Base-by-base conservation (phyloP, 2,797 vertebrate genomes). In the Anguilla megastoma region DNA sequence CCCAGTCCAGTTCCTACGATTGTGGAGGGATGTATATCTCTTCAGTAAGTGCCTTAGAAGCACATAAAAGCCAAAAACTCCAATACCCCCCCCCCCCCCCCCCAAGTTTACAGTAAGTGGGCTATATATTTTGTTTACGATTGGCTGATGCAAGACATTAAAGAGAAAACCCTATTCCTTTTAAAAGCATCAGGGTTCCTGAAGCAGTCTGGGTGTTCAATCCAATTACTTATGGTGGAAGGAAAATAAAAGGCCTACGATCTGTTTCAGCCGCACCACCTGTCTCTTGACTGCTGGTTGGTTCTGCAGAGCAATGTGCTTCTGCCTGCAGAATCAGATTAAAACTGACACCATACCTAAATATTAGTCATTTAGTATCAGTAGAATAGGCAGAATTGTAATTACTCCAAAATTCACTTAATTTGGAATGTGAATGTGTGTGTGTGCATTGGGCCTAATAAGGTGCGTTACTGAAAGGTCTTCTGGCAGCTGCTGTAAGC, bases 41-140 rank as follows among this genome's bases (percentile, higher is more conserved):
- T 96, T 95, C 91, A 85, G 82, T 0, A 94, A 96, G 45, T 96
- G 96, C 95, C 90, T 96, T 24, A 95, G 93, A 84, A 94, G 96
- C n/a, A 74, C 89, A 45, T 92, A 89, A 1, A 94, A 93, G 0
- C 94, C 95, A 0, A 95, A 36, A 36, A 94, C 89, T 52, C 90
- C 0, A 92, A 50, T 50, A 50, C 0, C 87, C 91, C 33, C 96
- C 36, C 36, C 36, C 36, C 33, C 52, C 52, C 95, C n/a, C 74
- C 91, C 5, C 92, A 93, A 36, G 89, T 95, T 94, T 89, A 36
- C 36, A 36, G 36, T 36, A 16, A 60, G 58, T 24, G 14, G 21
- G 58, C 58, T 60, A 18, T 60, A 21, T 12, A 24, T 60, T 60
- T 16, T 60, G 58, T 60, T 60, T 60, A 60, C 21, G 58, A 16